Base-by-base conservation (phyloP, 2,113 vertebrate genomes). In the Porphyrio hochstetteri region DNA sequence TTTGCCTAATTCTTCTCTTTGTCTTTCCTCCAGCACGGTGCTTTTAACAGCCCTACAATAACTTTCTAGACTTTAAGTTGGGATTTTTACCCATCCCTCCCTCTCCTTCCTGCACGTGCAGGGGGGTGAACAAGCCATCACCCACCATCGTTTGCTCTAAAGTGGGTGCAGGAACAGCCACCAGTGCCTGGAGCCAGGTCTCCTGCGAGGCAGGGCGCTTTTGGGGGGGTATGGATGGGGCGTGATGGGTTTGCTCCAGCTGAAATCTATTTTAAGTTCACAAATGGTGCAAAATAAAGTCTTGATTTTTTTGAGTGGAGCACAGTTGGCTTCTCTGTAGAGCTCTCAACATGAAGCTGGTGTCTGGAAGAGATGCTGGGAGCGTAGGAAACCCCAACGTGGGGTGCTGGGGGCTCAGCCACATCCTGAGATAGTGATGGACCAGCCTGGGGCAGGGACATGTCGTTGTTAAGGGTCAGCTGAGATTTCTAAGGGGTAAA, bases 131-230 rank as follows among this genome's bases (percentile, higher is more conserved):
- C 36, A 42, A 76, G 35, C 77, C 14, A 27, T 33, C 27, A 11
- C 33, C 36, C 3, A 1, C 33, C 3, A 0, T 42, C 3, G 0
- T 64, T 64, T 16, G 64, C 35, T 52, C 71, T 24, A 16, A 57
- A 35, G 21, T 31, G 85, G 60, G 35, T 21, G 21, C 31, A 23
- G n/a, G 46, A 52, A n/a, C 21, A n/a, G 29, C 44, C 67, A 52
- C 44, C 6, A 21, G 6, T 50, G 52, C 23, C 42, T 5, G 2
- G 48, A 25, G 56, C 46, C 2, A 23, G 19, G 38, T 13, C 42
- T 50, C 31, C 20, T 16, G 19, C 0, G 5, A 10, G 53, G 18
- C 35, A 44, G 61, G 35, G 44, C 10, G 44, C n/a, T 48, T 33
- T 55, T 17, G 1, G 4, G 29, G 72, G 64, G 27, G 44, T 48